These are phyloP conservation scores for Jacana jacana DNA, from an alignment of 2,113 vertebrate species.

Conservation along the genomic window DNA sequence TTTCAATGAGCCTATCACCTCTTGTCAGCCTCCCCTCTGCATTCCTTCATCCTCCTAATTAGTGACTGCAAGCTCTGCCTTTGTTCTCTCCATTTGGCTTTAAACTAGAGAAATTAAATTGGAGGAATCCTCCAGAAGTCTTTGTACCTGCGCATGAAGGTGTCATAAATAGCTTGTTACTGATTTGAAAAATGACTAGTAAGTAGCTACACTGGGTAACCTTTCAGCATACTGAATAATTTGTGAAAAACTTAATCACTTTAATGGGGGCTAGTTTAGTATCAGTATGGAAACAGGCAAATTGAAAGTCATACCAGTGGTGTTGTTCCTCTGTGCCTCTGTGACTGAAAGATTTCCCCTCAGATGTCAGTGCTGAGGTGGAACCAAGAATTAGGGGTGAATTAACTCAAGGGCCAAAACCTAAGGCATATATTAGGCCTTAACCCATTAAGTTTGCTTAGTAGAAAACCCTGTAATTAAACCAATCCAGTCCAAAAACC, in stretches of 20 bases:
- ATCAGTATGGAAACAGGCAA: not conserved
- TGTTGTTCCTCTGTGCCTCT: not conserved
- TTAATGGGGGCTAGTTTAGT: not conserved
- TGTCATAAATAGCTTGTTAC: slow-evolving; percentile 49
- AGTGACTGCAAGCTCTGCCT: slow-evolving; percentile 12
- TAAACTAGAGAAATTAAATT: slow-evolving; percentile 50
- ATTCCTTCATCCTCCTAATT: slow-evolving; percentile 63
- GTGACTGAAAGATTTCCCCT: accelerated
- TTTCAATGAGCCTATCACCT: slow-evolving; percentile 38
- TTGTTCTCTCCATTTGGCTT: slow-evolving; percentile 31
- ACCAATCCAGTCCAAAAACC: not conserved
- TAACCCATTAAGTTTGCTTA: not conserved
- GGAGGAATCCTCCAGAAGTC: slow-evolving; percentile 35
- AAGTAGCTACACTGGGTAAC: slow-evolving; percentile 43
- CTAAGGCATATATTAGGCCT: not conserved
- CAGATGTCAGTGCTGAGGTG: not conserved
- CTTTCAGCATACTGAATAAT: slow-evolving; percentile 15
- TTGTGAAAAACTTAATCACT: not conserved
- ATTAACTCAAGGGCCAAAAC: not conserved
- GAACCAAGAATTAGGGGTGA: not conserved
- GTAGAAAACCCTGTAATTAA: not conserved
- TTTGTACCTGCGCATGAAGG: slow-evolving; percentile 46
- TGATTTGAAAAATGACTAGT: slow-evolving; percentile 26
- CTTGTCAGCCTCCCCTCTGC: slow-evolving; percentile 48
- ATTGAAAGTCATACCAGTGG: not conserved